Evolutionary conservation across 1,140 invertebrate species (phyloP), one percentile per base, ranked within the genome.

Genomic region (Bombus pyrosoma): DNA sequence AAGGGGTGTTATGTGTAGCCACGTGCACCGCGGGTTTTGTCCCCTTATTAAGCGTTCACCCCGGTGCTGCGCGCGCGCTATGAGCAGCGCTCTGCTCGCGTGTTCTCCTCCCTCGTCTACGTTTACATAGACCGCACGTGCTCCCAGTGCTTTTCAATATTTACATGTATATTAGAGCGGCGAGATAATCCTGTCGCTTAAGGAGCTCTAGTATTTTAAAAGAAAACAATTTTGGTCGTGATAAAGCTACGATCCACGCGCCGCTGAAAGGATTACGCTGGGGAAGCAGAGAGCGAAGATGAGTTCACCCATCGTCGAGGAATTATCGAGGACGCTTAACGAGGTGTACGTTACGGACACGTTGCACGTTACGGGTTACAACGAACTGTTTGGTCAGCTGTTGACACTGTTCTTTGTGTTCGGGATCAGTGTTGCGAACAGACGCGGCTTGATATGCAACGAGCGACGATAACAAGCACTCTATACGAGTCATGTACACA

Each of bases 11-110:
- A 47, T 22, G 64, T 47, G 39, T 76, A 5, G 88, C 89, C 85
- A 90, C 89, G 85, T 90, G 89, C 87, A 77, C 25, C 32, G 25
- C 64, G 37, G 37, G 66, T 68, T 86, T 86, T 76, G 74, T 83
- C 78, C 83, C 84, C 87, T 77, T 77, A 83, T 89, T 86, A 89
- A 86, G 74, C 83, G 66, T 53, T 82, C 57, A 88, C 62, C 86
- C 74, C 59, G 22, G 34, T 39, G 34, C 47, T 22, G 47, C 47
- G 47, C 47, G 47, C 47, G 47, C 47, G 47, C 47, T 53, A 53
- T 22, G 81, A 47, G 76, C 76, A 76, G 72, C 86, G 41, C 68
- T 69, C 13, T 69, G 74, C 39, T 62, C 83, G 68, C 69, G 62
- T 59, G 12, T 64, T 64, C 57, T 59, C 83, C 32, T 9, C 59